phyloP scores from a whole-genome alignment of 2,113 vertebrate genomes.

The Lepidothrix coronata region DNA sequence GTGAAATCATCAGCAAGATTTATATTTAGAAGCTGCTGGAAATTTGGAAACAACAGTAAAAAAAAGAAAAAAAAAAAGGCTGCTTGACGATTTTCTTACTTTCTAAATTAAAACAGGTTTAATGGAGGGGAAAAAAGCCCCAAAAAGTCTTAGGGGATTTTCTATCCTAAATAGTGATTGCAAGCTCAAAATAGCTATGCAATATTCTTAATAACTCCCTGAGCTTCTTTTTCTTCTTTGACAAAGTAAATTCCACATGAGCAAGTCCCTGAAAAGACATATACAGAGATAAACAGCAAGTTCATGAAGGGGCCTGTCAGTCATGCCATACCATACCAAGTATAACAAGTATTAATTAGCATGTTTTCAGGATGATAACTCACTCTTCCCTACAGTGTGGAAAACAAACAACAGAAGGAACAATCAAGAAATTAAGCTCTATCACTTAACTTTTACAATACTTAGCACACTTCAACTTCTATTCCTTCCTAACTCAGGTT shows the following conservation, averaged over 20 bases:
- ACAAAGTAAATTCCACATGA: neutral
- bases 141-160: fast-evolving
- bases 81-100: neutral
- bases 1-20: neutral
- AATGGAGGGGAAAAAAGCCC: fast-evolving
- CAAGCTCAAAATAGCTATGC: neutral
- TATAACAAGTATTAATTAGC: neutral
- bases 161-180: neutral
- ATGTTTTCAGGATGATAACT: neutral
- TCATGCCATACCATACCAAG: neutral
- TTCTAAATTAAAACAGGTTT: neutral
- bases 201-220: neutral
- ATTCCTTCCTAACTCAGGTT: neutral
- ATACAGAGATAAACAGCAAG: neutral
- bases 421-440: neutral
- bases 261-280: neutral
- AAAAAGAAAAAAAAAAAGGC: neutral
- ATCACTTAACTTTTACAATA: neutral
- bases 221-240: neutral
- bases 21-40: neutral
- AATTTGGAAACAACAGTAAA: neutral
- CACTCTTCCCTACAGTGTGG: neutral
- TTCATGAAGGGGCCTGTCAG: neutral
- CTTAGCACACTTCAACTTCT: neutral
- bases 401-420: neutral